Evolutionary conservation across 1,140 invertebrate genomes (phyloP).

Genomic region (Dysdera silvatica): DNA sequence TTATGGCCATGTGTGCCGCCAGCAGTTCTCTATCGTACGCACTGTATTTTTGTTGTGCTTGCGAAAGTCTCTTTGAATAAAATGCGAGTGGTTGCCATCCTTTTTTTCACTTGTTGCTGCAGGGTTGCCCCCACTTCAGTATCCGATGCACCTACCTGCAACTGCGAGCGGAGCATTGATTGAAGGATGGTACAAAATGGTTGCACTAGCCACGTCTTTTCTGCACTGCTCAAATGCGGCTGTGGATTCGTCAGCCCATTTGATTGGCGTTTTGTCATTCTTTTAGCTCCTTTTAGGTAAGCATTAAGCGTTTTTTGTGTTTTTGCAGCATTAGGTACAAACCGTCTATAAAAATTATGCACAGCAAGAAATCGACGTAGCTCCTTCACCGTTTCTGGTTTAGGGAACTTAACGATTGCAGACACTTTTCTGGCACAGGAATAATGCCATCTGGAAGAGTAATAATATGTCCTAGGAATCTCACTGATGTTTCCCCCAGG

Average conservation of each 20-base stretch:
- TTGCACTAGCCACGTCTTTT: conserved; percentile 31
- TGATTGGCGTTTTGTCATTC: neutral
- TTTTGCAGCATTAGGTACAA: conserved; percentile 9
- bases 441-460: neutral
- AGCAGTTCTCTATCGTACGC: conserved; percentile 36
- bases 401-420: conserved; percentile 20
- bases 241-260: conserved; percentile 28
- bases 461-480: conserved; percentile 20
- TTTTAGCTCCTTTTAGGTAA: neutral
- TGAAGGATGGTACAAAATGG: conserved; percentile 16
- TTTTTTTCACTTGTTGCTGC: conserved; percentile 3
- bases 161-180: neutral
- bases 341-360: conserved; percentile 40
- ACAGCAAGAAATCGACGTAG: conserved; percentile 40
- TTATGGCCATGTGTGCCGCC: conserved; percentile 33
- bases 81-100: conserved; percentile 28
- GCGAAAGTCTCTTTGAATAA: conserved; percentile 23
- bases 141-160: conserved; percentile 26
- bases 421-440: conserved; percentile 15
- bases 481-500: conserved; percentile 8
- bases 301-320: neutral
- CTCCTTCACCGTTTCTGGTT: conserved; percentile 38
- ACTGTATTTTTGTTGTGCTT: conserved; percentile 21
- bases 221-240: conserved; percentile 43
- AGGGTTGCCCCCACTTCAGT: conserved; percentile 23